phyloP scores from a whole-genome alignment of 2,113 vertebrate genomes.

The Rhinolophus sinicus region DNA sequence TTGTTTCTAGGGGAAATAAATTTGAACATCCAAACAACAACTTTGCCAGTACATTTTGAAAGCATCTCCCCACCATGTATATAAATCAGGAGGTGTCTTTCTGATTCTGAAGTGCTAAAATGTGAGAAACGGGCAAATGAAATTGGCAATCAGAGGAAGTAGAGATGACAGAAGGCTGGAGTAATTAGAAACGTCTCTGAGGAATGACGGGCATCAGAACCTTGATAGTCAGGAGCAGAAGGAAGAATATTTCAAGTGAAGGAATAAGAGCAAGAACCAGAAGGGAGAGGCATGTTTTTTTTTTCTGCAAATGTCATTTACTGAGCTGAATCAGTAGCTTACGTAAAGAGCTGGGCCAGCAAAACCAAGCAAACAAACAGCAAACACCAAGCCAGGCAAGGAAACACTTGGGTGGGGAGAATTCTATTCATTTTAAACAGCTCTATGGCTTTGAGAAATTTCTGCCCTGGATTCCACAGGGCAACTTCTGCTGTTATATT shows the following conservation, averaged over 20 bases:
- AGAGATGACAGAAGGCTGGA: not conserved
- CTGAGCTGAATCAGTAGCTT: not conserved
- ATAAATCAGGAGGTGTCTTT: not conserved
- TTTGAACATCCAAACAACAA: not conserved
- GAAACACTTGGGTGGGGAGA: not conserved
- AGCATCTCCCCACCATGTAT: not conserved
- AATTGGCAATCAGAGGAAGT: not conserved
- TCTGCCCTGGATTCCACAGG: constrained; percentile 71
- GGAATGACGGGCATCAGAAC: not conserved
- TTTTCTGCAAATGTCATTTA: not conserved
- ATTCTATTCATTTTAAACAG: constrained; percentile 66
- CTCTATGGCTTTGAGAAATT: constrained; percentile 79
- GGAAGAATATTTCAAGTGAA: not conserved
- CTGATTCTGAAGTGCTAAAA: not conserved
- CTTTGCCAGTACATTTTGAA: not conserved
- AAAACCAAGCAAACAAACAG: constrained; percentile 23
- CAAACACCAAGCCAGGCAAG: not conserved
- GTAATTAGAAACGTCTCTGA: not conserved
- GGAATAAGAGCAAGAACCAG: not conserved
- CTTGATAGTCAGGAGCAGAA: not conserved
- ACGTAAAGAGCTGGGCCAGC: not conserved
- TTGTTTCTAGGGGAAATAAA: not conserved
- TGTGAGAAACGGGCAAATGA: not conserved
- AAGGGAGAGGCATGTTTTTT: not conserved
- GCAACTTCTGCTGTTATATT: constrained; percentile 75